Evolutionary conservation across 2,888 invertebrate genomes (phyloP).

Genomic region (Plusia festucae): DNA sequence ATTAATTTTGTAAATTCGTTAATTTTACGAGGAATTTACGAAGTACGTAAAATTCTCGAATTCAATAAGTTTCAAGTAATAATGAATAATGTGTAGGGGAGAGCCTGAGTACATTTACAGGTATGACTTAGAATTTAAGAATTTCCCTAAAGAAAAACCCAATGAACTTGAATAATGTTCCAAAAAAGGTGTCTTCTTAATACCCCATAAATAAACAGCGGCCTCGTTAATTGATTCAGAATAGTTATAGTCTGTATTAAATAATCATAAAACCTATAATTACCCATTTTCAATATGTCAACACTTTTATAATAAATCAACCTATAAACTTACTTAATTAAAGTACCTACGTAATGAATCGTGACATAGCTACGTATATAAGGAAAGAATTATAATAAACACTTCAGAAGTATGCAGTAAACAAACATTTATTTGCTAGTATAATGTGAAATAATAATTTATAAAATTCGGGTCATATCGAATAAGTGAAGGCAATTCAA

Average conservation of each 20-base stretch:
- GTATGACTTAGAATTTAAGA: neutral
- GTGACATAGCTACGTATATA: constrained; percentile 7
- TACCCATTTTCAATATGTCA: neutral
- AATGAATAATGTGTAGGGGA: neutral
- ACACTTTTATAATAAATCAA: neutral
- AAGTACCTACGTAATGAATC: constrained; percentile 12
- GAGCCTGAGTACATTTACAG: neutral
- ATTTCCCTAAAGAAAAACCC: constrained; percentile 4
- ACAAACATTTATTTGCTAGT: constrained; percentile 21
- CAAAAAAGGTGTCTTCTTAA: too few species aligned
- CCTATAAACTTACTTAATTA: neutral
- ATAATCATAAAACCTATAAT: too few species aligned
- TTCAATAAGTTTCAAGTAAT: neutral
- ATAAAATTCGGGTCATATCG: neutral
- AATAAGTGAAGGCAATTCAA: too few species aligned
- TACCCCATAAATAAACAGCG: too few species aligned
- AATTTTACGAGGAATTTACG: too few species aligned
- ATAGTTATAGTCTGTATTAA: too few species aligned
- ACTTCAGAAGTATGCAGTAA: constrained; percentile 20
- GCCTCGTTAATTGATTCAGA: too few species aligned
- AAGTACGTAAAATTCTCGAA: too few species aligned
- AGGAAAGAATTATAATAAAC: constrained; percentile 42
- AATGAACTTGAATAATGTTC: neutral
- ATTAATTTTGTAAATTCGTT: too few species aligned
- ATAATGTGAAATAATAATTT: constrained; percentile 24